Base-by-base conservation (phyloP, 2,113 vertebrate genomes). In the Aleadryas rufinucha region DNA sequence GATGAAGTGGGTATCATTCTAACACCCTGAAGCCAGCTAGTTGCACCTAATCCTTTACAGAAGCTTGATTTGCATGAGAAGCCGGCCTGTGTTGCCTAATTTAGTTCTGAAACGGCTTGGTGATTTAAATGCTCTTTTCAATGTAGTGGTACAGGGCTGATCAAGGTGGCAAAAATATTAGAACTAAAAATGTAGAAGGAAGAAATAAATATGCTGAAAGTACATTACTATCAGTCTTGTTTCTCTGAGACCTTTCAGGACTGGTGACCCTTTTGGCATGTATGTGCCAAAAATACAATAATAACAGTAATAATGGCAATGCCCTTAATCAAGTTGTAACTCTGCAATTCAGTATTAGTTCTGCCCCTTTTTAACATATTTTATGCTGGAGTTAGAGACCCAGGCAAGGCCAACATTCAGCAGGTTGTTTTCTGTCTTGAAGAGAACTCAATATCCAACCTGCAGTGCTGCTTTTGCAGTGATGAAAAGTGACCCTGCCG, bases 61-160 rank as follows among this genome's bases (percentile, higher is more conserved):
- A 45, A 88, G 33, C 60, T 72, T 93, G 88, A 98, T 98, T 98
- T 98, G 93, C 86, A 90, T 96, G 95, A 96, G 81, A 96, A 97
- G 84, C 89, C 84, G 89, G 16, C 39, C 84, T 90, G 89, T 88
- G 57, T 93, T 96, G 88, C 92, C 95, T 97, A 95, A 96, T 98
- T 97, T 97, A 96, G 63, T 94, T 94, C 89, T 84, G 77, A 91
- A 68, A 78, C 63, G 89, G 16, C 50, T 78, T 74, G 18, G 56
- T 45, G 35, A 52, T 80, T 84, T 79, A 83, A 72, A 91, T 82
- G 30, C 14, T 75, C 84, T 93, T 87, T 91, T 7, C 13, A 24
- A 1, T 33, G 47, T 17, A 26, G 5, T 91, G 45, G 15, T 64
- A 83, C 22, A 64, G 53, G 15, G 21, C 54, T 78, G n/a, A 41